Base-by-base conservation (phyloP, 2,797 vertebrate genomes). In the Acipenser transmontanus region DNA sequence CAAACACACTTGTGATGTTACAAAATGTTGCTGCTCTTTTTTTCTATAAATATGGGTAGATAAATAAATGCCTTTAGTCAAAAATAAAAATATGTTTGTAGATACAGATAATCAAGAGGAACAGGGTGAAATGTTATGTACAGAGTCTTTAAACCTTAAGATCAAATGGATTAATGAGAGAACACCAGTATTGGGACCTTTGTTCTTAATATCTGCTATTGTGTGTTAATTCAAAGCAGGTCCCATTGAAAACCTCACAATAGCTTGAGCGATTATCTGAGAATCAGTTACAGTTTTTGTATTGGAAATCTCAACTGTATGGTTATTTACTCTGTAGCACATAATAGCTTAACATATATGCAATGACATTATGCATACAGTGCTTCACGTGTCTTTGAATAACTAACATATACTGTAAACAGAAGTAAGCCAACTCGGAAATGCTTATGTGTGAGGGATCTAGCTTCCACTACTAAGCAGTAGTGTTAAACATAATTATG, bases 151-250 rank as follows among this genome's bases (percentile, higher is more conserved):
- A 17, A 17, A 17, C 17, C 1, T 17, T 17, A 17, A 17, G 17
- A 1, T 17, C 17, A 17, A 17, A 17, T 17, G 17, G 17, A 17
- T 17, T 17, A 17, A 66, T 78, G 81, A 82, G 80, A 81, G 82
- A 86, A 83, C 75, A 79, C 68, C 77, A 81, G 83, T 87, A 84
- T 84, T 82, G 75, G 68, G 77, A 80, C 78, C 85, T 89, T 87
- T 88, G 84, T 86, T 86, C 80, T 79, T 83, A 74, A 77, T 82
- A 81, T 85, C 87, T 72, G 74, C 85, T 83, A 88, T 91, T 91
- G 85, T 89, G 86, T 76, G 81, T 87, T 71, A 87, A 88, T 91
- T 91, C 88, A 91, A 90, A 90, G 88, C 82, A 76, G 86, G 85
- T 74, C 73, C 83, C 80, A 87, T 91, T 91, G 83, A 92, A 75